Conservation (phyloP, 2,888 invertebrate species). For the Hypsopygia costalis region DNA sequence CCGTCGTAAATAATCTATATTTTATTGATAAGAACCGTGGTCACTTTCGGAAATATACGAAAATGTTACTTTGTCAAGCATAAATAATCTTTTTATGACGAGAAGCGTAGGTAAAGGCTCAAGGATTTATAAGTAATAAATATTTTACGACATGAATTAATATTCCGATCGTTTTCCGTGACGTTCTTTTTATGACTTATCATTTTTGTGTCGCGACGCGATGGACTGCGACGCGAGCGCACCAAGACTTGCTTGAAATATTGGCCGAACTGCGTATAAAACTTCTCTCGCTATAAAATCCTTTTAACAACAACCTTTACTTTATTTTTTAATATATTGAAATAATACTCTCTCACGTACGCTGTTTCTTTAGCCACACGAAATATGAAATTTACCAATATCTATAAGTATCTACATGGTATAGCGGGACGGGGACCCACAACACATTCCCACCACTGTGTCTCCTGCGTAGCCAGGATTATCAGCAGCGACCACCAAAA, state of each 20-base stretch:
- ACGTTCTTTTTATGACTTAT: constrained; percentile 80
- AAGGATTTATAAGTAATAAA: constrained; percentile 80
- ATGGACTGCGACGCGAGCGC: constrained; percentile 48
- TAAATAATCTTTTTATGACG: constrained; percentile 81
- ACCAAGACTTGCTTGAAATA: constrained; percentile 57
- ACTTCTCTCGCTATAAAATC: constrained; percentile 65
- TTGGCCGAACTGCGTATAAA: constrained; percentile 64
- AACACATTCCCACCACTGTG: too few species aligned
- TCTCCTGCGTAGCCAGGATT: too few species aligned
- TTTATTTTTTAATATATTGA: constrained; percentile 61
- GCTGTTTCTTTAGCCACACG: constrained; percentile 28
- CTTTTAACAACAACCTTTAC: constrained; percentile 56
- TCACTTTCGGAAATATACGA: constrained; percentile 74
- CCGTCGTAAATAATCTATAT: constrained; percentile 70
- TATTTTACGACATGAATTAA: constrained; percentile 80
- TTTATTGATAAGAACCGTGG: constrained; percentile 70
- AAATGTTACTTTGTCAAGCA: constrained; percentile 77
- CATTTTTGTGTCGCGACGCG: constrained; percentile 73
- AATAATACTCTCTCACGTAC: constrained; percentile 46
- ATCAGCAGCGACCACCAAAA: too few species aligned
- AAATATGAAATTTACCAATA: too few species aligned
- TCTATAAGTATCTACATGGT: too few species aligned
- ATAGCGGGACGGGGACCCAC: too few species aligned
- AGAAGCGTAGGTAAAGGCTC: constrained; percentile 79
- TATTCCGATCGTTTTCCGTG: constrained; percentile 79